Evolutionary conservation across 2,888 invertebrate genomes (phyloP), one percentile per base, ranked within the genome.

Genomic region (Platycheirus albimanus): DNA sequence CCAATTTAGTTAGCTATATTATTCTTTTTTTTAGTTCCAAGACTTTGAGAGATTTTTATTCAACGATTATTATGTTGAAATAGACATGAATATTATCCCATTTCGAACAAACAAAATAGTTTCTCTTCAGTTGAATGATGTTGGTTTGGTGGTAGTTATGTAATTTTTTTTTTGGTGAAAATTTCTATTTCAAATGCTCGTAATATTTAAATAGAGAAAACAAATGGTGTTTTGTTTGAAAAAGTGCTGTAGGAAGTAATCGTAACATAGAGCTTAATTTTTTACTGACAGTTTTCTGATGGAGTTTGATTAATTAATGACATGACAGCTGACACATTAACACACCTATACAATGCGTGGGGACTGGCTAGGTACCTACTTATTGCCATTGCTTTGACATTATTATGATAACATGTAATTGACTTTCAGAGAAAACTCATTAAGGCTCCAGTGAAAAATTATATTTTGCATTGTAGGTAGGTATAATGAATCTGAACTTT

Each of bases 31-130:
- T 58, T 15, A 2, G 52, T 28, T 30, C 24, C 3, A 33, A 15
- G 33, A 36, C 36, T 79, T 41, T 71, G 64, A 11, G 67, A 69
- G 61, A 54, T 74, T 47, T 41, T 36, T 70, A 28, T 75, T 66
- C 64, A 49, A 2, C 56, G 47, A 11, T 13, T 11, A 45, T 33
- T 20, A 36, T 49, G 13, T 24, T 28, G 47, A 24, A 58, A 47
- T 58, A 20, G 38, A 11, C 28, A 24, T 49, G 45, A 30, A 51
- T 49, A 30, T 41, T 58, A 70, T 49, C 56, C n/a, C 38, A 58
- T 58, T 49, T 51, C n/a, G n/a, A n/a, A n/a, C n/a, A n/a, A 47
- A 30, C n/a, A 13, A 33, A 63, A 56, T 20, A 41, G 15, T 58
- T 58, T 58, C 58, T 11, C 58, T 58, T 15, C 4, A 5, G 24